Base-by-base conservation (phyloP, 2,888 invertebrate species). In the Euplagia quadripunctaria region DNA sequence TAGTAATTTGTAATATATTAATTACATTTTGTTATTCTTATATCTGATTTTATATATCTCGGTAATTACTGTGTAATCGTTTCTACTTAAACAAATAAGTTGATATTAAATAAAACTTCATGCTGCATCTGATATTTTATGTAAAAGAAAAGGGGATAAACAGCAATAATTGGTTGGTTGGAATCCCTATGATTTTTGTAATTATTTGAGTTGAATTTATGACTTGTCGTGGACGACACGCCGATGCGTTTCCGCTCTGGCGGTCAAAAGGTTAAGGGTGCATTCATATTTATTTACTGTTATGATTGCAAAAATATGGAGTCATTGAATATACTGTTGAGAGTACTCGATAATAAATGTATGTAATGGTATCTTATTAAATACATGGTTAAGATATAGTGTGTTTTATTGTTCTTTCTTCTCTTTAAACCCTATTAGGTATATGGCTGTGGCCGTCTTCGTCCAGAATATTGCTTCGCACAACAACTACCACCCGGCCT, bases 361-460 rank as follows among this genome's bases (percentile, higher is more conserved):
- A 68, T 55, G n/a, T 68, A 58, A 58, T 68, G 55, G 6, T 17
- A 67, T 42, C 20, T 61, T 61, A 52, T 52, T 68, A 68, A 68
- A 68, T 52, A 68, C 42, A 68, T 41, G 16, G n/a, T 14, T 41
- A 12, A 52, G 55, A 68, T 55, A n/a, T 42, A 31, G 11, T n/a
- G 52, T 55, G 42, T 52, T 68, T 55, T 67, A 67, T 67, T 52
- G 8, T 14, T 66, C 9, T 41, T 4, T 67, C 17, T 17, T 1
- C 31, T 66, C 1, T 16, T 31, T 31, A 51, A 31, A 31, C 16
- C 51, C 6, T 51, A 51, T 12, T 49, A 49, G 12, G 2, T 49
- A 49, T 49, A 11, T 49, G 49, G 12, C n/a, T n/a, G n/a, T n/a
- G n/a, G n/a, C n/a, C n/a, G n/a, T n/a, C n/a, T n/a, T n/a, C n/a